phyloP scores from a whole-genome alignment of 1,140 invertebrate species.

The Trypoxylus dichotomus region DNA sequence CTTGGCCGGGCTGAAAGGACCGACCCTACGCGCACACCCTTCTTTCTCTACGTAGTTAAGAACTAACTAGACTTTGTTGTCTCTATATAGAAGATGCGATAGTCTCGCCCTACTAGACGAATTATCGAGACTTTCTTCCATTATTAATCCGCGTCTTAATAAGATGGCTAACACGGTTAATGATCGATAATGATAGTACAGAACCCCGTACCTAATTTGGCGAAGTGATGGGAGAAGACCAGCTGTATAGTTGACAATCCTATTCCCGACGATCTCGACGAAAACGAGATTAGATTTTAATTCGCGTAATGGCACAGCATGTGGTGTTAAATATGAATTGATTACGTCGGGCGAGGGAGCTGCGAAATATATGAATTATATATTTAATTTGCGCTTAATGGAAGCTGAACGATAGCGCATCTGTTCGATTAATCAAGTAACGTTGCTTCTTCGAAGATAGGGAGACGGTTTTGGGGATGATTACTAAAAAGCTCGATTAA shows the following conservation, averaged over 20 bases:
- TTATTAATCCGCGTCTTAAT: neutral
- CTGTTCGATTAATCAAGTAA: neutral
- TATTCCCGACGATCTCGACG: neutral
- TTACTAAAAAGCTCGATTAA: too few relatives aligned
- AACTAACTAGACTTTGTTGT: neutral
- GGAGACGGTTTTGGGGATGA: too few relatives aligned
- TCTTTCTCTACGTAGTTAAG: too few relatives aligned
- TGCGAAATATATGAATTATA: conserved; percentile 7
- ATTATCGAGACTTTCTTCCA: neutral
- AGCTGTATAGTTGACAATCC: conserved; percentile 9
- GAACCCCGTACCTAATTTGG: neutral
- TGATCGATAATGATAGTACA: neutral
- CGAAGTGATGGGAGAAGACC: neutral
- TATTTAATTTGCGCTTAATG: conserved; percentile 23
- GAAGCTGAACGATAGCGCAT: neutral
- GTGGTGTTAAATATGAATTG: conserved; percentile 22
- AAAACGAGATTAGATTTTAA: conserved; percentile 11
- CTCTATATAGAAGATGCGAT: neutral
- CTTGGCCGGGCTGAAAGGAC: neutral
- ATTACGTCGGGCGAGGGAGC: neutral
- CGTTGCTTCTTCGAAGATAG: too few relatives aligned
- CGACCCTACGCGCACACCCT: too few relatives aligned
- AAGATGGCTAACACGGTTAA: neutral
- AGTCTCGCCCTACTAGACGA: neutral
- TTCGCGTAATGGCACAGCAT: conserved; percentile 12